Evolutionary conservation across 2,888 invertebrate genomes (phyloP).

Genomic region (Monochamus alternatus): DNA sequence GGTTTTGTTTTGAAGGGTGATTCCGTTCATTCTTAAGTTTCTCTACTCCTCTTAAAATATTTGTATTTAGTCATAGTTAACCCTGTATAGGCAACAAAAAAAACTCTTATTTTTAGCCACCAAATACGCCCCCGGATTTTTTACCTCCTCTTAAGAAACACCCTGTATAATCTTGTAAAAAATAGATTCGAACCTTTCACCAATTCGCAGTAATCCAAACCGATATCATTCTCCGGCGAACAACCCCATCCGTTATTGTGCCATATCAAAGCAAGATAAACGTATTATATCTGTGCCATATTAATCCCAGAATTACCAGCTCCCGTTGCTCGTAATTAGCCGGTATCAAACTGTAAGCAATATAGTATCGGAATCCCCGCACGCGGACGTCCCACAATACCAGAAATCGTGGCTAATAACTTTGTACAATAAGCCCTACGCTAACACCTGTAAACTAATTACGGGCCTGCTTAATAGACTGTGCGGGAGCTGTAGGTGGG

Average conservation of each 20-base stretch:
- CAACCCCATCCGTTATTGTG: neutral
- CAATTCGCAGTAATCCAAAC: no score
- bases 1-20: no score
- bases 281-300: neutral
- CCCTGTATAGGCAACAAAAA: no score
- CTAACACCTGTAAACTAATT: conserved; percentile 45
- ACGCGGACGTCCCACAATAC: neutral
- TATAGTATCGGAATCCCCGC: neutral
- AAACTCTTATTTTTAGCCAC: no score
- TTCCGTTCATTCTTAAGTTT: no score
- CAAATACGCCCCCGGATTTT: no score
- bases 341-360: conserved; percentile 12
- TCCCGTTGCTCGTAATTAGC: conserved; percentile 9
- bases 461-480: conserved; percentile 20
- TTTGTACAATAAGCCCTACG: conserved; percentile 39
- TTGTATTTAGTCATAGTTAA: no score
- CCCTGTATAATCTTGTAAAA: no score
- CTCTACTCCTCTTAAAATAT: no score
- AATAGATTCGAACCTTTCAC: neutral
- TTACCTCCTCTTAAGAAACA: no score
- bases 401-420: conserved; percentile 37
- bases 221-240: neutral
- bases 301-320: conserved; percentile 1
- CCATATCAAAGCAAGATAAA: neutral
- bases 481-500: neutral